Evolutionary conservation across 2,797 vertebrate species (phyloP).

Genomic region (Platyrinchus mystaceus): DNA sequence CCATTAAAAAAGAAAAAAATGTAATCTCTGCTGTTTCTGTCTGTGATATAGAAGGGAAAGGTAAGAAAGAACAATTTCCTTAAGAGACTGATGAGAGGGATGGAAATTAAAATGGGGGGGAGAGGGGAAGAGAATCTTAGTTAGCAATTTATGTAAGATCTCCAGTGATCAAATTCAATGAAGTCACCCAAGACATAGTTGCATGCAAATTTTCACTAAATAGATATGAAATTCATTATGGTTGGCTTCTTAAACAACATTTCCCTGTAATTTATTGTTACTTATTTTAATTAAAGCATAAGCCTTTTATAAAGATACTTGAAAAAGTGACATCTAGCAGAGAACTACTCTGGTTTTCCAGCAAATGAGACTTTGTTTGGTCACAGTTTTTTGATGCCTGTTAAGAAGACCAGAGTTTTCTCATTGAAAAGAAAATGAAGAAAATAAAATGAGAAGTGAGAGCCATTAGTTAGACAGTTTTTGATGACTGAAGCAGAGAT

Average conservation of each 20-base stretch:
- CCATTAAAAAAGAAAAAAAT: slow-evolving; percentile 1
- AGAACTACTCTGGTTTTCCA: not conserved
- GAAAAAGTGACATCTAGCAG: not conserved
- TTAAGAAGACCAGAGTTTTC: not conserved
- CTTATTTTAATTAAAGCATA: not conserved
- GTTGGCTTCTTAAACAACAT: not conserved
- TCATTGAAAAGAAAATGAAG: not conserved
- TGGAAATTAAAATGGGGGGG: not conserved
- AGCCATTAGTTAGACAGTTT: not conserved
- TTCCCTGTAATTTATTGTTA: not conserved
- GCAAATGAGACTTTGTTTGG: not conserved
- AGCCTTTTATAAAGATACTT: not conserved
- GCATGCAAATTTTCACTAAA: not conserved
- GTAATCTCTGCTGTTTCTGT: not conserved
- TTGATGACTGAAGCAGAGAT: not conserved
- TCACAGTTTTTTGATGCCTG: not conserved
- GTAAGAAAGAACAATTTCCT: slow-evolving; percentile 1
- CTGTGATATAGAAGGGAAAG: not conserved
- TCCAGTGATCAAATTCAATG: not conserved
- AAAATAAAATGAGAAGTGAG: slow-evolving; percentile 8
- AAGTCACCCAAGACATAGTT: not conserved
- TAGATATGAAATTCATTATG: not conserved
- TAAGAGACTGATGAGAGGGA: not conserved
- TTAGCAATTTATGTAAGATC: not conserved
- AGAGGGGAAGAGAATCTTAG: not conserved